These are phyloP conservation scores for Rhogogaster chlorosoma DNA, from an alignment of 2,888 invertebrate species.

Conservation along the genomic window DNA sequence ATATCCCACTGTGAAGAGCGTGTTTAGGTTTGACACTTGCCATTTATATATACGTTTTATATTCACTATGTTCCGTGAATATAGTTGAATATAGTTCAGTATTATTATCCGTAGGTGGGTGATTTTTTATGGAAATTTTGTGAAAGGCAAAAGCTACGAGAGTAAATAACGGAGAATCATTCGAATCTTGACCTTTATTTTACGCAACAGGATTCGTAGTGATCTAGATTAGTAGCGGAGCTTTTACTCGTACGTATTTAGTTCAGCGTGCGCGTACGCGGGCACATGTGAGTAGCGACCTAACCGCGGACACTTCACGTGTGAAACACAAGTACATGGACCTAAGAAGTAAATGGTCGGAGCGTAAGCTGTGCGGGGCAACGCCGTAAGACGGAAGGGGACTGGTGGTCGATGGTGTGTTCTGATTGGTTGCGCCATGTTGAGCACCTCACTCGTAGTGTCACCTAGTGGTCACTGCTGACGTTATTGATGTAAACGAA, in stretches of 20 bases:
- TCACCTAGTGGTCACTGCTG: too few relatives aligned
- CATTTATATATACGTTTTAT: slow-evolving; percentile 57
- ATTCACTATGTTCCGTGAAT: too few relatives aligned
- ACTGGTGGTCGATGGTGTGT: too few relatives aligned
- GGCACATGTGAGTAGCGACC: not conserved
- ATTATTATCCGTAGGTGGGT: not conserved
- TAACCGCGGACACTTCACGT: not conserved
- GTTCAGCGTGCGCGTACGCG: not conserved
- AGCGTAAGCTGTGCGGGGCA: too few relatives aligned
- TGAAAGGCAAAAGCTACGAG: not conserved
- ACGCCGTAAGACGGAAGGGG: too few relatives aligned
- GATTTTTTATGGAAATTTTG: not conserved
- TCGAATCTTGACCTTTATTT: not conserved
- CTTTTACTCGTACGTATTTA: not conserved
- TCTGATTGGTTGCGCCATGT: too few relatives aligned
- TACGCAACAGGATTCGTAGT: not conserved
- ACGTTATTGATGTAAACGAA: too few relatives aligned
- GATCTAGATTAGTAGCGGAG: not conserved
- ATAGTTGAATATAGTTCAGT: not conserved
- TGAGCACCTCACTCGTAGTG: too few relatives aligned
- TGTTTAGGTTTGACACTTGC: slow-evolving; percentile 78
- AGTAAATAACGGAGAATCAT: not conserved
- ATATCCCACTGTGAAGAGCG: slow-evolving; percentile 90
- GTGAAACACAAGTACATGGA: too few relatives aligned
- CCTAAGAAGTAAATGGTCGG: too few relatives aligned